These are phyloP conservation scores for Clupea harengus DNA, from an alignment of 2,113 vertebrate genomes.

Conservation along the genomic window DNA sequence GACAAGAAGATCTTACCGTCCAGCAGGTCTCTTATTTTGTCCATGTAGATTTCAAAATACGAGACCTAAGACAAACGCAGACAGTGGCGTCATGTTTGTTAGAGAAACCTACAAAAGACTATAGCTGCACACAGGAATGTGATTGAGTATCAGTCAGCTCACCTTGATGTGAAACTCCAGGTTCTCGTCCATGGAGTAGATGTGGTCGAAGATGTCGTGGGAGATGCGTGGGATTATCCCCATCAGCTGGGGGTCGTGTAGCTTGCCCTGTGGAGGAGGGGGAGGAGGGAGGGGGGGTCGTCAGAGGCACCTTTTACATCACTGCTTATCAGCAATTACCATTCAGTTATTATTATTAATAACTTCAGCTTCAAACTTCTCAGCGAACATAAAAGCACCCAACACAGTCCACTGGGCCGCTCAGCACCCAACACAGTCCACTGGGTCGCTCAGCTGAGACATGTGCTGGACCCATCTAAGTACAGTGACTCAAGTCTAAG, in stretches of 20 bases:
- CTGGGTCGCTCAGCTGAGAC: no score
- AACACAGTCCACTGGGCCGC: not conserved
- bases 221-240: not conserved
- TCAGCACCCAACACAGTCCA: no score
- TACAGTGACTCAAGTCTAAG: not conserved
- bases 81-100: no score
- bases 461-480: not conserved
- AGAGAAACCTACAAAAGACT: not conserved
- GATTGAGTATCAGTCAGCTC: not conserved
- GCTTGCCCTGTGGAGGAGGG: not conserved
- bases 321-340: no score
- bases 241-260: not conserved
- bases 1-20: not conserved
- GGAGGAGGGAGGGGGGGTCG: not conserved
- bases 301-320: not conserved
- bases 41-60: slow-evolving; percentile 9
- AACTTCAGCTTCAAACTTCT: not conserved
- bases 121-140: not conserved
- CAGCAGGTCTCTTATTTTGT: not conserved
- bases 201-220: slow-evolving; percentile 2
- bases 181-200: slow-evolving; percentile 16
- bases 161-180: slow-evolving; percentile 12
- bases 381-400: not conserved
- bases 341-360: not conserved
- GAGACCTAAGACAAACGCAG: not conserved